Evolutionary conservation across 2,888 invertebrate genomes (phyloP).

Genomic region (Cheilosia grossa): DNA sequence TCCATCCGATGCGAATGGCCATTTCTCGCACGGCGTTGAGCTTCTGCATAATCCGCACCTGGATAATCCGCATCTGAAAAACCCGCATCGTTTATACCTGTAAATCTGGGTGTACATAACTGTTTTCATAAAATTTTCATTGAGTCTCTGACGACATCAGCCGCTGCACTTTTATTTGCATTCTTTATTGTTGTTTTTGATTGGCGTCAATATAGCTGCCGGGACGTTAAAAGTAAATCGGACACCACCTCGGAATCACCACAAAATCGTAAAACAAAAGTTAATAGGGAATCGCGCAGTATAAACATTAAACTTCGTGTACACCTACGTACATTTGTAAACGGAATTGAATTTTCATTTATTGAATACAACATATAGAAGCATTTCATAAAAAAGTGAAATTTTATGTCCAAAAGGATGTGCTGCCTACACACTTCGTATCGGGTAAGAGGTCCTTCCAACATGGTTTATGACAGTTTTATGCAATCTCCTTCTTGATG

Average conservation of each 20-base stretch:
- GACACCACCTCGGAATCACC: neutral
- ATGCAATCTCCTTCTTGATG: constrained; percentile 25
- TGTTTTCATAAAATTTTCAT: constrained; percentile 23
- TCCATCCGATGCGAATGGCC: too few relatives aligned
- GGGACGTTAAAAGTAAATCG: neutral
- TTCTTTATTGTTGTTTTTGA: neutral
- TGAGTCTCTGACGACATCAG: constrained; percentile 17
- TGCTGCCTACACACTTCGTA: neutral
- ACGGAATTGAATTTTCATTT: constrained; percentile 28
- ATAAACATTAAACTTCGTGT: constrained; percentile 21
- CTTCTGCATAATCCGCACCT: neutral
- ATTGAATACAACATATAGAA: neutral
- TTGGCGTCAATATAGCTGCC: too few relatives aligned
- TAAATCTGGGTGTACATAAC: neutral
- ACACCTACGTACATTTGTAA: neutral
- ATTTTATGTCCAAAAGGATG: constrained; percentile 34
- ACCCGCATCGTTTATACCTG: neutral
- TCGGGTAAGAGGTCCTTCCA: neutral
- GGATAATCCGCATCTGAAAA: neutral
- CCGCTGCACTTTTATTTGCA: neutral
- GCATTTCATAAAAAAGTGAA: constrained; percentile 28
- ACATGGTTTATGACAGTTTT: constrained; percentile 44
- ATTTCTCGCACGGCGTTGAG: neutral
- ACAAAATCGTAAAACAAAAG: constrained; percentile 33
- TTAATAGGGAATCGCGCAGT: constrained; percentile 25